Evolutionary conservation across 1,140 invertebrate genomes (phyloP), one percentile per base, ranked within the genome.

Genomic region (Campoletis sonorensis): DNA sequence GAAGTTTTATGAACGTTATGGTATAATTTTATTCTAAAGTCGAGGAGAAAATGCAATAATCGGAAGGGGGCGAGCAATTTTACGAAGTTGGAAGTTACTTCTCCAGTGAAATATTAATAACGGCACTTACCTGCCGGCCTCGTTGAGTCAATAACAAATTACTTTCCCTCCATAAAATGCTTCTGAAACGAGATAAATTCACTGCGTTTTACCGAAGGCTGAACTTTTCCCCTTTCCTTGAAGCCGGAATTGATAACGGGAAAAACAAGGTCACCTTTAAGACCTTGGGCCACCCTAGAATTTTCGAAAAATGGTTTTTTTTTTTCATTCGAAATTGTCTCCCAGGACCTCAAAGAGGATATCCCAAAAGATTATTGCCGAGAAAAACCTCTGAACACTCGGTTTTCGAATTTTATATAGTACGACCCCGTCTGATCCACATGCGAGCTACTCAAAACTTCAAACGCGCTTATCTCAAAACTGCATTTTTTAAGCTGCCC

Each of bases 91-190:
- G 54, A n/a, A 45, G 40, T 58, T 10, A 21, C 49, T n/a, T 18
- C 54, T n/a, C 54, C 15, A 58, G 54, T 58, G 54, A n/a, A 58
- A 58, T 58, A 58, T 58, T 58, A 58, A 21, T 58, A 58, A 58
- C 40, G 40, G 21, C 54, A n/a, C 18, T 8, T 58, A 58, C 21
- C 54, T 58, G 54, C 18, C 21, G 21, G 54, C 21, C 54, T 58
- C 18, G 54, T 58, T 58, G 21, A 58, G 54, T 58, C 54, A 58
- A 58, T 58, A 58, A 58, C 4, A 23, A 58, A 58, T 58, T n/a
- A 58, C 54, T 58, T 58, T 58, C 54, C 54, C 54, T 45, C 11
- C 40, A 11, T 45, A 45, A 45, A 45, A 45, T 45, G 1, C 40
- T 45, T 11, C 5, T 58, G 54, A 58, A 58, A 58, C 8, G 3